Conservation (phyloP, 2,113 vertebrate species). For the Eudorcas thomsonii region DNA sequence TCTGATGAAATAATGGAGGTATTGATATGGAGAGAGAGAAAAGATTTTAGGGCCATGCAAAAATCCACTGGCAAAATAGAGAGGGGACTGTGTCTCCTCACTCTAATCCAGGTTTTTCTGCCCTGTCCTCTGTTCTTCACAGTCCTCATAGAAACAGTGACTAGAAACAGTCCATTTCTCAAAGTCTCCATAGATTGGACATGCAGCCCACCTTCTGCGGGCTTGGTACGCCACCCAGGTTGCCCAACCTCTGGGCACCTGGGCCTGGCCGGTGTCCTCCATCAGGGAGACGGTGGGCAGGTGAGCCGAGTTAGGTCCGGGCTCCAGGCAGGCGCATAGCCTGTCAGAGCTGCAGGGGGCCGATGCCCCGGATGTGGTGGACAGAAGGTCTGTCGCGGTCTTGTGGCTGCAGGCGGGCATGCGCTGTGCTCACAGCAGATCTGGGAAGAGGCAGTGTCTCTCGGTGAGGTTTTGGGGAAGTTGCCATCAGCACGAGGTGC, state of each 20-base stretch:
- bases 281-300: rapidly evolving
- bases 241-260: not conserved
- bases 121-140: not conserved
- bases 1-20: not conserved
- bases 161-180: not conserved
- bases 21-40: not conserved
- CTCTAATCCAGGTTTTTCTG: not conserved
- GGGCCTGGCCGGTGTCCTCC: not conserved
- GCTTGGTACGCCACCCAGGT: not conserved
- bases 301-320: not conserved
- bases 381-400: not conserved
- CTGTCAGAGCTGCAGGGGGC: not conserved
- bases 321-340: not conserved
- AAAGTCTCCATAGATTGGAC: not conserved
- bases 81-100: not conserved
- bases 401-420: not conserved
- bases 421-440: not conserved
- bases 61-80: not conserved
- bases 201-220: not conserved
- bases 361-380: not conserved
- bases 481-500: not conserved
- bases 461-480: not conserved
- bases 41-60: not conserved
- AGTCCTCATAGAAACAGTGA: not conserved
- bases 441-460: not conserved